Conservation (phyloP, 2,113 vertebrate species). For the Nipponia nippon region DNA sequence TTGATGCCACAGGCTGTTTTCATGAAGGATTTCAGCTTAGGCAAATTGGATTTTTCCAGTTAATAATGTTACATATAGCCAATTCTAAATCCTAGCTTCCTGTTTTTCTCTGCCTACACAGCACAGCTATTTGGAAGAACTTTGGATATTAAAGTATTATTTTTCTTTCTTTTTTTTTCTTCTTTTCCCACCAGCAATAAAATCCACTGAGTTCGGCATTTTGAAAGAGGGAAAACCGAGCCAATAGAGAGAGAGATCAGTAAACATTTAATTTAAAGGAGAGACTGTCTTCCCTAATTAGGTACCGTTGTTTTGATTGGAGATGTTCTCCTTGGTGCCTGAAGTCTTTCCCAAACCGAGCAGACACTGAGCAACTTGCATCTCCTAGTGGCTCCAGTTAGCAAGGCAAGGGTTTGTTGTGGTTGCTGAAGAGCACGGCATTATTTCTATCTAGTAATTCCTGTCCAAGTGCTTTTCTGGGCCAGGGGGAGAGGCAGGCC, state of each 20-base stretch:
- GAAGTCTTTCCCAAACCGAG: neutral
- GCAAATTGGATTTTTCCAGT: neutral
- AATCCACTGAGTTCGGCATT: neutral
- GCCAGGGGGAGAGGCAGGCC: neutral
- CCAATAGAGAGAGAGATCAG: neutral
- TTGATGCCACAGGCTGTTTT: neutral
- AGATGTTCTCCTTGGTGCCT: neutral
- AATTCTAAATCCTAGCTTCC: neutral
- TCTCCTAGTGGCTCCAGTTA: neutral
- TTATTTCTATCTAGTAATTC: neutral
- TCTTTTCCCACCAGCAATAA: neutral
- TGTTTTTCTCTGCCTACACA: neutral
- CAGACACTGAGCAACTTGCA: neutral
- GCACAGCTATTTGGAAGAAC: neutral
- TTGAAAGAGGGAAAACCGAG: neutral
- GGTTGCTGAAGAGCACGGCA: rapidly evolving
- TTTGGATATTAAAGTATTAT: neutral
- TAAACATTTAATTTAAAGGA: neutral
- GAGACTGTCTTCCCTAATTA: neutral
- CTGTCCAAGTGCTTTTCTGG: neutral
- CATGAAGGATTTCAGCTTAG: neutral
- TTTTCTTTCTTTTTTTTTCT: too few species aligned
- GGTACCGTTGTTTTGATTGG: neutral
- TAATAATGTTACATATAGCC: neutral
- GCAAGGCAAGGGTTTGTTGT: neutral